These are phyloP conservation scores for Muscina levida DNA, from an alignment of 2,888 invertebrate species.

Conservation along the genomic window DNA sequence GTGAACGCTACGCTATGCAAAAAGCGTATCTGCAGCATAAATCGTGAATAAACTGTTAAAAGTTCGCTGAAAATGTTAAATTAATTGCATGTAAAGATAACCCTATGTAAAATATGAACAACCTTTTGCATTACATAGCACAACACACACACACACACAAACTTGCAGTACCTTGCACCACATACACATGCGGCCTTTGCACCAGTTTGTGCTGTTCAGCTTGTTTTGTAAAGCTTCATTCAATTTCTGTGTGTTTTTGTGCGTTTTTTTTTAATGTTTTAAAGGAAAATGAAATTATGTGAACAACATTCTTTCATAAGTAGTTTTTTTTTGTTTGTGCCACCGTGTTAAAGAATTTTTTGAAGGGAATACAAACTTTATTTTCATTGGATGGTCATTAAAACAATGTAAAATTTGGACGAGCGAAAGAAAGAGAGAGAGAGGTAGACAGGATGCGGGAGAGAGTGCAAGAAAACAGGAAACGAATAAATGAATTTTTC, in stretches of 20 bases:
- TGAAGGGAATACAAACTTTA: slow-evolving; percentile 20
- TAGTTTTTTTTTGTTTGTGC: neutral
- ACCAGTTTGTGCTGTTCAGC: neutral
- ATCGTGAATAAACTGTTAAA: slow-evolving; percentile 56
- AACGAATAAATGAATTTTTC: slow-evolving; percentile 26
- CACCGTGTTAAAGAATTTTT: neutral
- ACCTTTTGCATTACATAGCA: neutral
- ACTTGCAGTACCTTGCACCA: too few species aligned
- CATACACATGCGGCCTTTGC: neutral
- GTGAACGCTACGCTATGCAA: too few species aligned
- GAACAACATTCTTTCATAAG: slow-evolving; percentile 39
- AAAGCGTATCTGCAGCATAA: slow-evolving; percentile 36
- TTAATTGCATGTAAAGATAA: slow-evolving; percentile 64
- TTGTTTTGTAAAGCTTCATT: neutral
- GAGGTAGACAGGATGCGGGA: too few species aligned
- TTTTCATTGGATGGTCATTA: slow-evolving; percentile 33
- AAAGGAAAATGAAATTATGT: slow-evolving; percentile 33
- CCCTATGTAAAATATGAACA: slow-evolving; percentile 33
- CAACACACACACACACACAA: neutral
- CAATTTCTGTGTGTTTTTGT: too few species aligned
- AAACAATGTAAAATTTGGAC: neutral
- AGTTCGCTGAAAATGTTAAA: slow-evolving; percentile 63
- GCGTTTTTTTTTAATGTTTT: neutral
- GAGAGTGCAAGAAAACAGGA: neutral
- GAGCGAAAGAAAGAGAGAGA: neutral